Evolutionary conservation across 2,888 invertebrate species (phyloP).

Genomic region (Drosophila birchii): DNA sequence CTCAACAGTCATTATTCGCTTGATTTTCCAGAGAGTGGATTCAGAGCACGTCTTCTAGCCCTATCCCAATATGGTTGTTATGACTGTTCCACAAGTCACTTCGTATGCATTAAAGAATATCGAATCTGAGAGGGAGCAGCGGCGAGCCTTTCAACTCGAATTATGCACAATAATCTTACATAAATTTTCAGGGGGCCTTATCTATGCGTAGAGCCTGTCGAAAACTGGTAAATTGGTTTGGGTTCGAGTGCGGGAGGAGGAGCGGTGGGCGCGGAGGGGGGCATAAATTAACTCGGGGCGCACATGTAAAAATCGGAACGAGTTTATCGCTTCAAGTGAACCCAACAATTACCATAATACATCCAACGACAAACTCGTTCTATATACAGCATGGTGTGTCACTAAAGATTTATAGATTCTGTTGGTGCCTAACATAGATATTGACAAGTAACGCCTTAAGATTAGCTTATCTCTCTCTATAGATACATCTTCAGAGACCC

Average conservation of each 20-base stretch:
- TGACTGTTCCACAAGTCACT: constrained; percentile 27
- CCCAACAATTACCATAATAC: constrained; percentile 36
- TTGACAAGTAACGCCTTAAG: constrained; percentile 36
- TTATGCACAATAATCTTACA: constrained; percentile 60
- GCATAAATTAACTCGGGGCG: constrained; percentile 42
- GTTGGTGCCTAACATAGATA: constrained; percentile 40
- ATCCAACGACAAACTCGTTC: constrained; percentile 39
- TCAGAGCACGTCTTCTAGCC: constrained; percentile 34
- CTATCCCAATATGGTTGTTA: constrained; percentile 42
- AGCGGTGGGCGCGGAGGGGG: constrained; percentile 8
- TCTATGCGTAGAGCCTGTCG: constrained; percentile 38
- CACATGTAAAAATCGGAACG: constrained; percentile 46
- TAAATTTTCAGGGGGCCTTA: constrained; percentile 59
- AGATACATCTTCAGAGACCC: constrained; percentile 21
- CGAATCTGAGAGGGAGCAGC: constrained; percentile 30
- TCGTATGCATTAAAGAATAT: constrained; percentile 26
- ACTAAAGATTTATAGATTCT: constrained; percentile 35
- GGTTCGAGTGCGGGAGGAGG: constrained; percentile 7
- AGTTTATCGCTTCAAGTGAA: constrained; percentile 45
- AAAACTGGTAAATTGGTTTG: constrained; percentile 41
- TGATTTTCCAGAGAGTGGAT: constrained; percentile 14
- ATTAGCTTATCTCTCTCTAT: constrained; percentile 24
- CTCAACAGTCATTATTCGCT: constrained; percentile 25
- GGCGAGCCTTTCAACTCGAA: constrained; percentile 56
- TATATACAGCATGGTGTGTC: constrained; percentile 25